These are phyloP conservation scores for Ormyrus rosae DNA, from an alignment of 2,888 invertebrate species.

Conservation along the genomic window DNA sequence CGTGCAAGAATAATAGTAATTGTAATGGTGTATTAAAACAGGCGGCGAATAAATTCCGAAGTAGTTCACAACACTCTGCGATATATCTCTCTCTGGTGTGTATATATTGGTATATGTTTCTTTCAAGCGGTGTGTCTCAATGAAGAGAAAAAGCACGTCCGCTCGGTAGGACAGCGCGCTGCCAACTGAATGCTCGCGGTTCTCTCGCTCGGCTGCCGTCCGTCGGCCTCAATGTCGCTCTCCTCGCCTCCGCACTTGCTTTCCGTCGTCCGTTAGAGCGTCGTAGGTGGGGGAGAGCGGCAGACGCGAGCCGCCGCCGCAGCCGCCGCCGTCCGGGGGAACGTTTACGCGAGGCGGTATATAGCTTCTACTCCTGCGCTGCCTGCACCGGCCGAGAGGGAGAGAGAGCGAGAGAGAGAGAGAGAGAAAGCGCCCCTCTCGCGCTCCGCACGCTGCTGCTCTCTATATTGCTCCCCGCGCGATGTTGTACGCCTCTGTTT, in stretches of 20 bases:
- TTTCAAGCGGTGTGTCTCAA: no score
- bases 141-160: slow-evolving; percentile 54
- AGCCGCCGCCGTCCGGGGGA: slow-evolving; percentile 35
- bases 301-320: no score
- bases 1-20: no score
- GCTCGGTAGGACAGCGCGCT: slow-evolving; percentile 63
- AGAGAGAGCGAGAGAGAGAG: no score
- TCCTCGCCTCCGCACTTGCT: slow-evolving; percentile 12
- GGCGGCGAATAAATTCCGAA: not conserved
- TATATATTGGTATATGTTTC: no score
- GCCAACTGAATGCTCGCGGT: slow-evolving; percentile 46
- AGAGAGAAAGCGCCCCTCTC: not conserved
- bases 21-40: no score
- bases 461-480: no score
- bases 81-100: slow-evolving; percentile 4
- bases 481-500: no score
- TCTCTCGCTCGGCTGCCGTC: slow-evolving; percentile 39
- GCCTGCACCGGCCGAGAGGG: slow-evolving; percentile 4
- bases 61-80: slow-evolving; percentile 33
- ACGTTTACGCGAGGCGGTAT: slow-evolving; percentile 62
- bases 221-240: slow-evolving; percentile 49
- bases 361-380: slow-evolving; percentile 33
- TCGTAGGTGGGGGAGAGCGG: slow-evolving; percentile 39
- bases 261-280: slow-evolving; percentile 30
- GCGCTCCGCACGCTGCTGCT: not conserved